Conservation (phyloP, 2,888 invertebrate species). For the Lordiphosa andalusiaca region DNA sequence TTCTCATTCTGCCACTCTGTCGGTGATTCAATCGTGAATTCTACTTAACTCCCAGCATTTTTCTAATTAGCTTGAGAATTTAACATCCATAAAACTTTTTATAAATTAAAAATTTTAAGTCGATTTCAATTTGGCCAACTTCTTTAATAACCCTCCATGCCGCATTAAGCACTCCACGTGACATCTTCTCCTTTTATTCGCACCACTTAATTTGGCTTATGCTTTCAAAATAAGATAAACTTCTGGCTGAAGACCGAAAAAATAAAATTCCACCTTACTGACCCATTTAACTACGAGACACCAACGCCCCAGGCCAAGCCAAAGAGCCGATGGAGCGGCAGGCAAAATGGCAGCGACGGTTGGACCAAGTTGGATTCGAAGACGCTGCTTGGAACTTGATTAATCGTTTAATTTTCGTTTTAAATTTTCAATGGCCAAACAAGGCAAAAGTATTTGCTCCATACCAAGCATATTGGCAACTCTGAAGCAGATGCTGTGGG, state of each 20-base stretch:
- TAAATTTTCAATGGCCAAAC: slow-evolving; percentile 53
- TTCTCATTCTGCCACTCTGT: no score
- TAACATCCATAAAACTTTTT: no score
- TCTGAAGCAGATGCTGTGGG: slow-evolving; percentile 36
- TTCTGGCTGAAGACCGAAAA: slow-evolving; percentile 23
- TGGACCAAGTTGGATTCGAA: slow-evolving; percentile 8
- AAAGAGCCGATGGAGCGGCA: slow-evolving; percentile 25
- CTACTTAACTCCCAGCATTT: no score
- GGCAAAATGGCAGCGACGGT: slow-evolving; percentile 5
- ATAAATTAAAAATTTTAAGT: background rate
- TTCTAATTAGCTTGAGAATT: no score
- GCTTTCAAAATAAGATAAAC: slow-evolving; percentile 46
- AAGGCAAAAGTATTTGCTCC: slow-evolving; percentile 32
- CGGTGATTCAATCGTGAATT: no score
- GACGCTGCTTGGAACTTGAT: slow-evolving; percentile 56
- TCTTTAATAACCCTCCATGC: slow-evolving; percentile 25
- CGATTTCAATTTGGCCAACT: slow-evolving; percentile 28
- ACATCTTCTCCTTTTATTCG: slow-evolving; percentile 46
- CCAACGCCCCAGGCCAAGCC: slow-evolving; percentile 39
- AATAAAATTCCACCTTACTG: slow-evolving; percentile 66
- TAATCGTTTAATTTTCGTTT: slow-evolving; percentile 54
- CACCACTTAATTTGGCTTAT: slow-evolving; percentile 59
- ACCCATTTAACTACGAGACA: slow-evolving; percentile 55
- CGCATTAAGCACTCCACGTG: slow-evolving; percentile 55
- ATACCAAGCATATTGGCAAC: slow-evolving; percentile 53